Evolutionary conservation across 1,140 invertebrate genomes (phyloP), one percentile per base, ranked within the genome.

Genomic region (Cephus cinctus): DNA sequence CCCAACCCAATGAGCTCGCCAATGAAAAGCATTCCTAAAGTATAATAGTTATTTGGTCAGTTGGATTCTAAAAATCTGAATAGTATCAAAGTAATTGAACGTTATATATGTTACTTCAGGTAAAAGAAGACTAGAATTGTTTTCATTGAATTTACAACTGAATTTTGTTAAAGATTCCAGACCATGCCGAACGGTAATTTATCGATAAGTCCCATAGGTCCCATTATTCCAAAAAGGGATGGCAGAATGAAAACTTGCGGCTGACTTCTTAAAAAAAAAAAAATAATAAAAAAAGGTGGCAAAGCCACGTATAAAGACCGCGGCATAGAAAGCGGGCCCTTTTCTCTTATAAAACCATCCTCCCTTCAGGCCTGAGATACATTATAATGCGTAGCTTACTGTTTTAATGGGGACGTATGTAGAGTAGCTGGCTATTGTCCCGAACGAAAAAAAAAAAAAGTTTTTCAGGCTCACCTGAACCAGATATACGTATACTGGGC

Each of bases 331-430:
- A 54, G 52, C 43, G 41, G 4, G 5, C 20, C 36, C 16, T 15
- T 34, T 15, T 34, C 31, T 34, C 31, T 34, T 15, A 12, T 15
- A 12, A 11, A 12, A 5, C 4, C 31, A 12, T 12, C 12, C 12
- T 34, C 31, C 15, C 31, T 5, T 34, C 15, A 11, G n/a, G n/a
- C n/a, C n/a, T n/a, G n/a, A n/a, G n/a, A n/a, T n/a, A 55, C 54
- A 67, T 63, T 64, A 64, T 68, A 71, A 68, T 71, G 65, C 64
- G 64, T 65, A 56, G 59, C 56, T 64, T 59, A 61, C 61, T 70
- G 67, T 63, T 67, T 70, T 70, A 70, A 71, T 69, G 54, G 64
- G 63, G 54, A 65, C 60, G 63, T 71, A 71, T 71, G 68, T 71
- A 69, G 68, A 68, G 68, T 71, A 67, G 65, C 55, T 49, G 35